Evolutionary conservation across 2,888 invertebrate genomes (phyloP).

Genomic region (Sepioteuthis lessoniana): DNA sequence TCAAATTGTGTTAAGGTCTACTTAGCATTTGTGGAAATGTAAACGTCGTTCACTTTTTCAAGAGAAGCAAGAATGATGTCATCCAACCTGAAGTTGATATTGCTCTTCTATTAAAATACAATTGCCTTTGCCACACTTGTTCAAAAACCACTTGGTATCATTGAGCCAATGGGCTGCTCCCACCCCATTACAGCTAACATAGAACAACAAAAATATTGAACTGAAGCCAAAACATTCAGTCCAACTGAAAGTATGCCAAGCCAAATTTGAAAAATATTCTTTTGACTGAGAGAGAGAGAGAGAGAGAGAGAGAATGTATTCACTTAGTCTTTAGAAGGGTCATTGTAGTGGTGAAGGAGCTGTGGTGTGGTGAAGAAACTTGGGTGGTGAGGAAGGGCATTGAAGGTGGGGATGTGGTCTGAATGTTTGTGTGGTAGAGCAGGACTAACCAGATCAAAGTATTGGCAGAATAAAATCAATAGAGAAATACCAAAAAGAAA

Average conservation of each 20-base stretch:
- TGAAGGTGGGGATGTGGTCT: neutral
- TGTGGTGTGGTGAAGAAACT: neutral
- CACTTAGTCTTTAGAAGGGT: neutral
- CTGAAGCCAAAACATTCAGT: neutral
- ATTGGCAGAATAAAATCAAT: neutral
- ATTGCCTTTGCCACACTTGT: neutral
- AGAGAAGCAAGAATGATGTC: neutral
- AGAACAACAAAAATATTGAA: neutral
- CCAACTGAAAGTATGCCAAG: slow-evolving; percentile 1
- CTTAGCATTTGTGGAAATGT: neutral
- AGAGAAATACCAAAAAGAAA: neutral
- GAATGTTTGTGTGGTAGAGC: slow-evolving; percentile 23
- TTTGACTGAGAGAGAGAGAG: neutral
- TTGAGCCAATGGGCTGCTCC: neutral
- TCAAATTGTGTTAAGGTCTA: neutral
- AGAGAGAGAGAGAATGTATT: neutral
- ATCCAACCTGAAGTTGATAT: neutral
- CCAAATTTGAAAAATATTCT: slow-evolving; percentile 33
- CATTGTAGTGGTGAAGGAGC: neutral
- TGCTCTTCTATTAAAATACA: neutral
- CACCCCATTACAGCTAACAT: neutral
- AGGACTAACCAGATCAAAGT: slow-evolving; percentile 33
- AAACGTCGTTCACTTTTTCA: neutral
- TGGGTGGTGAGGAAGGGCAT: too few relatives aligned
- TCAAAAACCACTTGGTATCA: neutral